phyloP scores from a whole-genome alignment of 2,113 vertebrate genomes.

The Isurus oxyrinchus region DNA sequence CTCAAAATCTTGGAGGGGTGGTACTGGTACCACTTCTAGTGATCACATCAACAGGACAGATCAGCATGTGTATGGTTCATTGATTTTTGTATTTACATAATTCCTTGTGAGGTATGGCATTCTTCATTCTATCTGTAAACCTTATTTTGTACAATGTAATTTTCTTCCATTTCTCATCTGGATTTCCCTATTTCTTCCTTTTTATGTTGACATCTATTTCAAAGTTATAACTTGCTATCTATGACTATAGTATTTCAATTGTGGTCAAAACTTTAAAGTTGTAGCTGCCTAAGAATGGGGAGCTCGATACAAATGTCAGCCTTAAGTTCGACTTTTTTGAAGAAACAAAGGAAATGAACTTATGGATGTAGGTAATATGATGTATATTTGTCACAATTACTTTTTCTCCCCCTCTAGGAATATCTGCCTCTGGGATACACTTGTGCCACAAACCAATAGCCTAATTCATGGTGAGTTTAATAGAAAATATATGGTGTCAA shows the following conservation, averaged over 20 bases:
- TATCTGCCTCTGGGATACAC: conserved; percentile 92
- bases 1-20: background rate
- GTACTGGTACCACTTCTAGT: background rate
- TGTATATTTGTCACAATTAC: background rate
- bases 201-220: background rate
- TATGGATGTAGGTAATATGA: background rate
- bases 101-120: background rate
- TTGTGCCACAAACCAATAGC: conserved; percentile 78
- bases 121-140: no score
- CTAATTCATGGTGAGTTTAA: conserved; percentile 79
- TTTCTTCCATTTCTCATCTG: background rate
- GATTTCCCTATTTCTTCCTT: background rate
- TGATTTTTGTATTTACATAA: background rate
- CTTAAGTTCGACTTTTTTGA: background rate
- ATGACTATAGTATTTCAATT: background rate
- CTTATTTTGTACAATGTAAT: background rate
- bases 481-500: background rate
- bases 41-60: background rate
- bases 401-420: conserved; percentile 64
- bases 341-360: background rate
- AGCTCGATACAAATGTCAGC: background rate
- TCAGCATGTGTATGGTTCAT: background rate
- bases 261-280: background rate
- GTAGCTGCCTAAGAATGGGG: background rate
- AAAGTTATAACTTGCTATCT: background rate